Evolutionary conservation across 2,888 invertebrate species (phyloP), one percentile per base, ranked within the genome.

Genomic region (Andricus quercusramuli): DNA sequence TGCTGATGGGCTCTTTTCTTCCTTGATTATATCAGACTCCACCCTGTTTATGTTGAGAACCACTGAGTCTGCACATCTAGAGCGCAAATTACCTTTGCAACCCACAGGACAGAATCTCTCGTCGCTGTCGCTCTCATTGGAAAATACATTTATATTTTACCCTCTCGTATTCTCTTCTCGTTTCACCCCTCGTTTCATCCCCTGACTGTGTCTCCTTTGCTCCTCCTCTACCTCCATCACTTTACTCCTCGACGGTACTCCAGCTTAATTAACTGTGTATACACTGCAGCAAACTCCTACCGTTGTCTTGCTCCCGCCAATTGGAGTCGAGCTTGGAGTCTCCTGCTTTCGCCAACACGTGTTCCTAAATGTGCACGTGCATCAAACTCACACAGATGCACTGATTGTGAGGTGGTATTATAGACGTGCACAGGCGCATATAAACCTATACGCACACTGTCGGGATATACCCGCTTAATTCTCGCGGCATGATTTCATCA

Each of bases 261-360:
- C 85, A 88, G 90, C 88, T 91, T 91, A 91, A 92, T 92, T 91
- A 92, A 92, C 92, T 91, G 90, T 92, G 91, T 92, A 92, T 91
- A 92, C 92, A 91, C 89, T 89, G 89, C 89, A 90, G 90, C 89
- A 88, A 89, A 89, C 91, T 90, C 90, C 91, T 90, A 90, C 89
- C 90, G 90, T 90, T 91, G 89, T 91, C 91, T 90, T 87, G 89
- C 90, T 90, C 89, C 91, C 88, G 90, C 90, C 91, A 91, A 91
- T 91, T 90, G 91, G 88, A 89, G 86, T 85, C 87, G 88, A 86
- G 90, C 78, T 80, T 82, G 82, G 80, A 82, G 80, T 77, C 78
- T 74, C 81, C 47, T 76, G 78, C 79, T 66, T 62, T 59, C 37
- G 56, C 59, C 74, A 62, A 68, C 79, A 70, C 64, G 79, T 82